These are phyloP conservation scores for Otolemur garnettii DNA, from an alignment of 2,113 vertebrate species.

Conservation along the genomic window DNA sequence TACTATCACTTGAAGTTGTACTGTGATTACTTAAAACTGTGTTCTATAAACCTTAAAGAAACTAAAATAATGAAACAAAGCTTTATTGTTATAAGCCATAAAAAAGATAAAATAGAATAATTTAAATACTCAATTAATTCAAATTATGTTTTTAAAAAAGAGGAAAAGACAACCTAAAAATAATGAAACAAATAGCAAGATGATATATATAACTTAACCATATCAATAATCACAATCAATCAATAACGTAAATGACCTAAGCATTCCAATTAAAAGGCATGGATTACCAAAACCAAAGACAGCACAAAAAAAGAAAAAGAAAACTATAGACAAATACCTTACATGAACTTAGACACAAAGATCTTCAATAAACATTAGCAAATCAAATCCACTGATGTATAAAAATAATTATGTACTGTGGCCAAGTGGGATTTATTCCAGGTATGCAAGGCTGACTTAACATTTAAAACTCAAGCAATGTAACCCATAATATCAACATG, in stretches of 20 bases:
- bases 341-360: background rate
- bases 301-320: background rate
- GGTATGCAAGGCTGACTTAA: slow-evolving; percentile 3
- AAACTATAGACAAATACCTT: background rate
- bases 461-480: background rate
- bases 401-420: slow-evolving; percentile 31
- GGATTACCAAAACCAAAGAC: background rate
- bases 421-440: slow-evolving; percentile 36
- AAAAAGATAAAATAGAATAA: background rate
- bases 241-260: slow-evolving; percentile 6
- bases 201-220: background rate
- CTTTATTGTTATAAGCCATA: background rate
- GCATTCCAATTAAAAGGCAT: background rate
- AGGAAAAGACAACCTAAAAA: background rate
- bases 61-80: background rate
- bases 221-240: background rate
- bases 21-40: background rate
- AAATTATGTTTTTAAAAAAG: slow-evolving; percentile 7
- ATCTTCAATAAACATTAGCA: background rate
- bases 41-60: slow-evolving; percentile 21
- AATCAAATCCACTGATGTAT: slow-evolving; percentile 35
- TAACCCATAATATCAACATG: background rate
- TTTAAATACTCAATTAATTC: background rate
- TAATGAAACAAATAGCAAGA: background rate
- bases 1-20: background rate